These are phyloP conservation scores for Gnathonemus longibarbis DNA, from an alignment of 2,113 vertebrate species.

Conservation along the genomic window DNA sequence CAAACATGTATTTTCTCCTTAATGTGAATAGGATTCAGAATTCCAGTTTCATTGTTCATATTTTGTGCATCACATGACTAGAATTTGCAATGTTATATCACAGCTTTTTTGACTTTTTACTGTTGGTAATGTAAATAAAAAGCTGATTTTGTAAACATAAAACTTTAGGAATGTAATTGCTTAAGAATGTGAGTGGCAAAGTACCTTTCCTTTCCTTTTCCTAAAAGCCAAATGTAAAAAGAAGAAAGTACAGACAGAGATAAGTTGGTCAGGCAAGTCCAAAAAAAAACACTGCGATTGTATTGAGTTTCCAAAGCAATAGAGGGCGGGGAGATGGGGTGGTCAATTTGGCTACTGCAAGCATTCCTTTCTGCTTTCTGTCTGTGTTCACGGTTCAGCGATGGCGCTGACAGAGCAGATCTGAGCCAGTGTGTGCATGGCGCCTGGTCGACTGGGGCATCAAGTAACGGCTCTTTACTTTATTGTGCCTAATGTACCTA, in stretches of 20 bases:
- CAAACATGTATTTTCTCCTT: neutral
- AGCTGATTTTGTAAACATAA: neutral
- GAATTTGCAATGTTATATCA: neutral
- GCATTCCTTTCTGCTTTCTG: constrained; percentile 28
- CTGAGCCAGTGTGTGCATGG: constrained; percentile 13
- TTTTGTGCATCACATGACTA: neutral
- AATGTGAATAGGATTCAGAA: neutral
- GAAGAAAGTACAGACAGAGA: neutral
- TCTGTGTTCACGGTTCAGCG: constrained; percentile 28
- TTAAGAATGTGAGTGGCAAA: neutral
- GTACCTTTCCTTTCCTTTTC: neutral
- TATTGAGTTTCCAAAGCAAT: constrained; percentile 29
- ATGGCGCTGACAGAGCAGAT: constrained; percentile 31
- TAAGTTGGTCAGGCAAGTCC: neutral
- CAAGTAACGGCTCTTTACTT: constrained; percentile 19
- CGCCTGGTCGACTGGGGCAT: constrained; percentile 24
- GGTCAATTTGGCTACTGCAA: constrained; percentile 17
- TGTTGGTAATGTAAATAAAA: neutral
- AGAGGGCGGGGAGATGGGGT: neutral
- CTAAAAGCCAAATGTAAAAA: neutral
- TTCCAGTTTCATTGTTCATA: neutral
- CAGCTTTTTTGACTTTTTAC: neutral
- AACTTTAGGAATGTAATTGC: neutral
- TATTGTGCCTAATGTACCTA: constrained; percentile 22
- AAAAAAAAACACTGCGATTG: constrained; percentile 21